Base-by-base conservation (phyloP, 1,140 invertebrate species). In the Tribolium madens region DNA sequence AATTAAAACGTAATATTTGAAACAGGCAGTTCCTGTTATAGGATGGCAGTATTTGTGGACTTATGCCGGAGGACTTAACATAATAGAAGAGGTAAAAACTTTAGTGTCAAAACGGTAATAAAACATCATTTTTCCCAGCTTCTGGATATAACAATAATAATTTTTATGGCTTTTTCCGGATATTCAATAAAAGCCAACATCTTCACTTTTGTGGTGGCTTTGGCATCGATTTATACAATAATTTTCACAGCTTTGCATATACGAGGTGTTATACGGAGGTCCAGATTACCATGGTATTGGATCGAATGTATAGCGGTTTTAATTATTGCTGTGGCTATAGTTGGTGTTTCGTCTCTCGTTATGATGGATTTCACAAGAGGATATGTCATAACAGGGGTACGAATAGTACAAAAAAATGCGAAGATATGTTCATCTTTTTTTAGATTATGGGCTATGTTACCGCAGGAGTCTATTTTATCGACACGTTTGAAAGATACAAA, bases 271-370 rank as follows among this genome's bases (percentile, higher is more conserved):
- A 60, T 75, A 57, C 46, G 57, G 14, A 64, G 36, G 26, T 75
- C 73, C 3, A 64, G 26, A 12, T 48, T 31, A 13, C 52, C 52
- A 14, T 75, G 73, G 73, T 36, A 60, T 57, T 75, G 73, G 73
- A 64, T 75, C 26, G 73, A 75, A 46, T 75, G 73, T 57, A 15
- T 75, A 47, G 42, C 52, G 3, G 31, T 57, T 36, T 64, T 75
- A n/a, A 36, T 75, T 9, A 12, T 60, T 21, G 73, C 50, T 42
- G 10, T 75, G 9, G 12, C 64, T 3, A 13, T 60, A 47, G 42
- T 46, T 13, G n/a, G 42, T 47, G 52, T 60, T 17, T 15, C 73
- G n/a, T 64, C 73, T 9, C 17, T 75, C 10, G 53, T 75, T 2
- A 60, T 75, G 26, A 33, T 31, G 6, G 73, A 31, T n/a, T 75